These are phyloP conservation scores for Nemapogon koenigi DNA, from an alignment of 2,888 invertebrate species.

Conservation along the genomic window DNA sequence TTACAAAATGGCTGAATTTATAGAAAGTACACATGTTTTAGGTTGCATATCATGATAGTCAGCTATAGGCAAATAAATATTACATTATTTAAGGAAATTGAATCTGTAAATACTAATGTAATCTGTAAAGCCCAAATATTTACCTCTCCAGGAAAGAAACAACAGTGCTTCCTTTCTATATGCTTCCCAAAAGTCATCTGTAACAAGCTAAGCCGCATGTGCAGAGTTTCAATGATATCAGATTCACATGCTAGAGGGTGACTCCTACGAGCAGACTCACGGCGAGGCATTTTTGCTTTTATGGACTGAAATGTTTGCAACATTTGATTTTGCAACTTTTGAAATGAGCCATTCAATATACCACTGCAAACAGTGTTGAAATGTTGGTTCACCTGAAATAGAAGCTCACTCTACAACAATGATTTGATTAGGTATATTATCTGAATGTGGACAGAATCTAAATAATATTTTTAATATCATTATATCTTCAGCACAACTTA, in stretches of 20 bases:
- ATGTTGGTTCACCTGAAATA: conserved; percentile 76
- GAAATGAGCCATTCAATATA: conserved; percentile 85
- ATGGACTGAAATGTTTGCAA: conserved; percentile 84
- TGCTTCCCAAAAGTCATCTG: conserved; percentile 96
- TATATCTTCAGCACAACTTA: no score
- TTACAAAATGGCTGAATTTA: no score
- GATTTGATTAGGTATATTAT: background rate
- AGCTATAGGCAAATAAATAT: no score
- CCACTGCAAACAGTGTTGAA: conserved; percentile 82
- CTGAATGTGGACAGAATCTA: no score
- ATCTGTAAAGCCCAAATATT: conserved; percentile 22
- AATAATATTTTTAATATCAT: background rate
- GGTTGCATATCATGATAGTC: no score
- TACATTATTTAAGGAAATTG: no score
- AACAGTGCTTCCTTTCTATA: conserved; percentile 90
- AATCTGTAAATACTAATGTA: no score
- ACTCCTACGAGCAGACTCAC: conserved; percentile 89
- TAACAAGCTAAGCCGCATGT: conserved; percentile 88
- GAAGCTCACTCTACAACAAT: background rate
- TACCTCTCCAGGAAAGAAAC: conserved; percentile 95
- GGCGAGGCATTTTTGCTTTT: conserved; percentile 89
- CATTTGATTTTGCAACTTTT: conserved; percentile 85
- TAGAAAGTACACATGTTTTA: no score
- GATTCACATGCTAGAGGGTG: conserved; percentile 91
- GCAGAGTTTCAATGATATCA: conserved; percentile 91